Conservation (phyloP, 2,113 vertebrate genomes). For the Equus przewalskii region DNA sequence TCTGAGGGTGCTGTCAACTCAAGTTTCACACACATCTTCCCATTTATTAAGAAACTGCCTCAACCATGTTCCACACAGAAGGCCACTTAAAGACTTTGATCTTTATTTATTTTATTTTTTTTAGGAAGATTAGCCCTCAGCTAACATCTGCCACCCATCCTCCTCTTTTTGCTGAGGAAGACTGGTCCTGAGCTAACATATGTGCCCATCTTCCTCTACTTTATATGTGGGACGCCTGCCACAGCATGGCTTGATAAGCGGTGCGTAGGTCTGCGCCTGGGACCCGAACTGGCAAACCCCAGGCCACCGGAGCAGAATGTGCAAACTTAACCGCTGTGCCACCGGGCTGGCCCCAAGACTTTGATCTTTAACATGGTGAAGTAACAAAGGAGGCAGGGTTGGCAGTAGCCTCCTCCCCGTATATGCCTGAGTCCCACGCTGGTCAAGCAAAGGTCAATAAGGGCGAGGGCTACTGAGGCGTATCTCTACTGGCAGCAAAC, state of each 20-base stretch:
- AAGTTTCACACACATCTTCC: neutral
- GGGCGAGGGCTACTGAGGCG: slow-evolving; percentile 61
- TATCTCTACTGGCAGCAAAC: slow-evolving; percentile 52
- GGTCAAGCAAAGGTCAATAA: slow-evolving; percentile 59
- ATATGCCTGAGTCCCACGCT: neutral
- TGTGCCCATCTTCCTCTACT: too few relatives aligned
- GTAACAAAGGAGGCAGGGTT: slow-evolving; percentile 53
- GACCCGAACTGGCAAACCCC: too few relatives aligned
- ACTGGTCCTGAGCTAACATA: too few relatives aligned
- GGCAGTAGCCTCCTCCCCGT: neutral
- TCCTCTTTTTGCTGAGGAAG: too few relatives aligned
- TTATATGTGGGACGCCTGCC: too few relatives aligned
- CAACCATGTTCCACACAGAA: slow-evolving; percentile 23
- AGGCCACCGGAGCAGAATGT: too few relatives aligned
- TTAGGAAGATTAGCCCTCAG: too few relatives aligned
- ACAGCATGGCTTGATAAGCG: too few relatives aligned
- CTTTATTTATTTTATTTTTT: neutral
- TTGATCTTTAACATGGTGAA: slow-evolving; percentile 63
- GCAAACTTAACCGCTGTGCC: too few relatives aligned
- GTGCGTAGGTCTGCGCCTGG: too few relatives aligned
- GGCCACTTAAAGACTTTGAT: slow-evolving; percentile 67
- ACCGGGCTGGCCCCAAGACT: slow-evolving; percentile 23
- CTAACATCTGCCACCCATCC: too few relatives aligned
- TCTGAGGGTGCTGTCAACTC: neutral
- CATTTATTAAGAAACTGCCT: slow-evolving; percentile 45